Conservation (phyloP, 2,888 invertebrate genomes). For the Oscheius onirici region DNA sequence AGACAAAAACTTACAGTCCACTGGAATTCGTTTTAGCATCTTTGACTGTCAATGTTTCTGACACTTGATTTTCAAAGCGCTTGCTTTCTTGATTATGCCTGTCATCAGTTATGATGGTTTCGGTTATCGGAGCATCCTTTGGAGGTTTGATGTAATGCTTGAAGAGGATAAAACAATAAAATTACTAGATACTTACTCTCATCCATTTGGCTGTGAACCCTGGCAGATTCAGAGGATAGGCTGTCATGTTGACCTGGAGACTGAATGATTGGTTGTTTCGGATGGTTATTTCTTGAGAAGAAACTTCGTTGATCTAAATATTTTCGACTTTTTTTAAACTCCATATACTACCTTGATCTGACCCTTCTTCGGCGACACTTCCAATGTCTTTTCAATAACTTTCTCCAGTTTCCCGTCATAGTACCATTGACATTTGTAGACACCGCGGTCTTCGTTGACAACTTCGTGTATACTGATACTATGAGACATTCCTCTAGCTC, state of each 20-base stretch:
- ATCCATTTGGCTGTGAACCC: conserved; percentile 43
- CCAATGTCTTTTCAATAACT: conserved; percentile 12
- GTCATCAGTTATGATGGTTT: conserved; percentile 16
- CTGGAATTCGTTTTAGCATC: conserved; percentile 34
- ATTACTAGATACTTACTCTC: conserved; percentile 27
- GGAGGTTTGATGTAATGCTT: conserved; percentile 23
- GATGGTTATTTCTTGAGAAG: neutral
- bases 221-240: conserved; percentile 21
- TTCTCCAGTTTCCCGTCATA: neutral
- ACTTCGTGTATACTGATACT: conserved; percentile 32
- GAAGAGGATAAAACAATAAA: neutral
- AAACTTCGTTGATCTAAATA: conserved; percentile 12
- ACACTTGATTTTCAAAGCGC: neutral
- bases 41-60: conserved; percentile 8
- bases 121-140: conserved; percentile 6
- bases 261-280: conserved; percentile 3
- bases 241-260: conserved; percentile 18
- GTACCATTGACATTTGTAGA: conserved; percentile 39
- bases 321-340: neutral
- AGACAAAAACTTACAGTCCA: conserved; percentile 43
- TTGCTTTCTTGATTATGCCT: conserved; percentile 15
- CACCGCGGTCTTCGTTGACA: conserved; percentile 37
- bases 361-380: conserved; percentile 40
- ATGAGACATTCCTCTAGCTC: conserved; percentile 2
- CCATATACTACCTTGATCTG: conserved; percentile 36